These are phyloP conservation scores for Camelus bactrianus DNA, from an alignment of 2,113 vertebrate species.

Conservation along the genomic window DNA sequence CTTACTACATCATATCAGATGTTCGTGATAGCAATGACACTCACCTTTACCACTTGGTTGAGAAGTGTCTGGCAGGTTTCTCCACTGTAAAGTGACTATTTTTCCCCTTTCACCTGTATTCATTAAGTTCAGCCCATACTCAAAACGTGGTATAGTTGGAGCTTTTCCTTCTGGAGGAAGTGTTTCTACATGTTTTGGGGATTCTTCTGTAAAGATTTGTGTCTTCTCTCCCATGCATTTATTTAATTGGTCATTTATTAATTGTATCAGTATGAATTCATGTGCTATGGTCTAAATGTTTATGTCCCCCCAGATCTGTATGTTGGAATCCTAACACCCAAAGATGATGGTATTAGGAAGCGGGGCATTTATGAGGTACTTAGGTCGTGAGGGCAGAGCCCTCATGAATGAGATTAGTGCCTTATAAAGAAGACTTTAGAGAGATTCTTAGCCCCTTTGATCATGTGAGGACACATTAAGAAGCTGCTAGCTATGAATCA, in stretches of 20 bases:
- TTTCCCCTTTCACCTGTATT: neutral
- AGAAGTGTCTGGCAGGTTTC: neutral
- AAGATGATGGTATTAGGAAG: neutral
- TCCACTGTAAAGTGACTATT: neutral
- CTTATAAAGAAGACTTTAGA: neutral
- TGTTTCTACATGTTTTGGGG: neutral
- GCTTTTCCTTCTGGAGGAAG: neutral
- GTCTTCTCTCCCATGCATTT: neutral
- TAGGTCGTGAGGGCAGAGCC: neutral
- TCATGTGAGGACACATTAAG: neutral
- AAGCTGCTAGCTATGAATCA: neutral
- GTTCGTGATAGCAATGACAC: neutral
- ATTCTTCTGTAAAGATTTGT: neutral
- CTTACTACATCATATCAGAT: neutral
- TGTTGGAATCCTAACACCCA: neutral
- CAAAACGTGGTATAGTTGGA: neutral
- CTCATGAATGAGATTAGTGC: neutral
- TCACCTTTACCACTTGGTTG: neutral
- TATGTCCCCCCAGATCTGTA: neutral
- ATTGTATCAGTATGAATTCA: neutral
- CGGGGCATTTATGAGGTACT: neutral
- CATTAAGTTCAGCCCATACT: neutral
- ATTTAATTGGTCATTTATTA: neutral
- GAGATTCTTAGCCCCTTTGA: neutral
- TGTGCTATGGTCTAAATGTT: neutral